A percentile compares a stretch with the other conserved stretches of the same genome.
Evolutionary conservation across 2,888 invertebrate species (phyloP).

Genomic region (Pseudococcus jackbeardsleyi): DNA sequence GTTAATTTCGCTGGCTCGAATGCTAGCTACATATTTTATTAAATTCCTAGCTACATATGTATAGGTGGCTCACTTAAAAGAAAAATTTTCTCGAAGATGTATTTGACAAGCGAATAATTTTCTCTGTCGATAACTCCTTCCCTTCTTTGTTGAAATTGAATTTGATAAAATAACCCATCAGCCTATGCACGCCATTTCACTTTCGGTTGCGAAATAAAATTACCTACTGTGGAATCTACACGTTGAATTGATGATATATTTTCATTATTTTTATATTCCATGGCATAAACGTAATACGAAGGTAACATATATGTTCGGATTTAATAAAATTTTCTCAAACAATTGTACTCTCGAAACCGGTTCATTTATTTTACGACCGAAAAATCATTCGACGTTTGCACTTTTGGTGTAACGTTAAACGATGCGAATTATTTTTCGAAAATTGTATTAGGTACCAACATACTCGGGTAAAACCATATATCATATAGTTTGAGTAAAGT

Average conservation of each 20-base stretch:
- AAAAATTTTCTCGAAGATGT: conserved; percentile 8
- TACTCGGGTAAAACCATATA: no score
- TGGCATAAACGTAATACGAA: not conserved
- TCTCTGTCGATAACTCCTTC: conserved; percentile 9
- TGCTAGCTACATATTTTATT: conserved; percentile 30
- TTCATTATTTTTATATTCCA: conserved; percentile 30
- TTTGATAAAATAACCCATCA: conserved; percentile 38
- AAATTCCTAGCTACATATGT: not conserved
- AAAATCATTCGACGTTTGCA: not conserved
- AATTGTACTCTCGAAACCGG: not conserved
- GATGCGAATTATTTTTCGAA: not conserved
- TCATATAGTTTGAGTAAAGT: no score
- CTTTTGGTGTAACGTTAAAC: not conserved
- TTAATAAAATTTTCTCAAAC: not conserved
- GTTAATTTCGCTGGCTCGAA: not conserved
- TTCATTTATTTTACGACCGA: not conserved
- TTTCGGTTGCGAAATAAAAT: conserved; percentile 2
- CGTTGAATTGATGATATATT: conserved; percentile 7
- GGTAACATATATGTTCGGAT: not conserved
- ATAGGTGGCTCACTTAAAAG: not conserved
- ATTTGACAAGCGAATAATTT: conserved; percentile 23
- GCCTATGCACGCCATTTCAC: conserved; percentile 44
- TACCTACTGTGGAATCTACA: not conserved
- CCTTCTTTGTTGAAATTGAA: not conserved
- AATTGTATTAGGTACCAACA: not conserved